Evolutionary conservation across 2,888 invertebrate genomes (phyloP).

Genomic region (Nomada lathburiana): DNA sequence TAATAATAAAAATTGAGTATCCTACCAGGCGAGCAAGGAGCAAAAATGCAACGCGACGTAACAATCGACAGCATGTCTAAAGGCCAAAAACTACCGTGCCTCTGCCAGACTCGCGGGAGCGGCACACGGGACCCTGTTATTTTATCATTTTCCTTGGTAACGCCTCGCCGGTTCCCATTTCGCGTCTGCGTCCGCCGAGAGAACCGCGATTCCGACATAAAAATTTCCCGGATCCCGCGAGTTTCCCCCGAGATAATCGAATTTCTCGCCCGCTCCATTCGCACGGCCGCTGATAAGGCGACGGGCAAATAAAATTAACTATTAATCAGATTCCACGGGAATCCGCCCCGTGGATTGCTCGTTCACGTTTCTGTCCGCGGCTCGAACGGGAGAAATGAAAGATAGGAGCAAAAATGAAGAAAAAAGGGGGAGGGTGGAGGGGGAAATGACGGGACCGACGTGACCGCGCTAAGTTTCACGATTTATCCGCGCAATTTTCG

Average conservation of each 20-base stretch:
- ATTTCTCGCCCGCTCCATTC: slow-evolving; percentile 31
- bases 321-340: slow-evolving; percentile 40
- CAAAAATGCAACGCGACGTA: not conserved
- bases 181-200: slow-evolving; percentile 11
- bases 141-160: slow-evolving; percentile 31
- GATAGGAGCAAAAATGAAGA: not conserved
- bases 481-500: slow-evolving; percentile 39
- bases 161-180: slow-evolving; percentile 31
- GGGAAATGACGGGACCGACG: not conserved
- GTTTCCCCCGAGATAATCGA: slow-evolving; percentile 21
- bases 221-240: slow-evolving; percentile 22
- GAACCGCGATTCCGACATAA: slow-evolving; percentile 19
- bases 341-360: slow-evolving; percentile 1
- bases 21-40: too few relatives aligned
- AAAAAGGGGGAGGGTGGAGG: too few relatives aligned
- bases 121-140: slow-evolving; percentile 5
- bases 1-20: too few relatives aligned
- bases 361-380: not conserved
- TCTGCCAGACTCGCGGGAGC: not conserved
- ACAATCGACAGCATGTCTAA: not conserved
- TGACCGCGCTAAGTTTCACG: not conserved
- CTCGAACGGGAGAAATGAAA: not conserved
- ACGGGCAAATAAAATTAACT: slow-evolving; percentile 41
- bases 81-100: not conserved
- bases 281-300: slow-evolving; percentile 32